Base-by-base conservation (phyloP, 2,113 vertebrate species). In the Otis tarda region DNA sequence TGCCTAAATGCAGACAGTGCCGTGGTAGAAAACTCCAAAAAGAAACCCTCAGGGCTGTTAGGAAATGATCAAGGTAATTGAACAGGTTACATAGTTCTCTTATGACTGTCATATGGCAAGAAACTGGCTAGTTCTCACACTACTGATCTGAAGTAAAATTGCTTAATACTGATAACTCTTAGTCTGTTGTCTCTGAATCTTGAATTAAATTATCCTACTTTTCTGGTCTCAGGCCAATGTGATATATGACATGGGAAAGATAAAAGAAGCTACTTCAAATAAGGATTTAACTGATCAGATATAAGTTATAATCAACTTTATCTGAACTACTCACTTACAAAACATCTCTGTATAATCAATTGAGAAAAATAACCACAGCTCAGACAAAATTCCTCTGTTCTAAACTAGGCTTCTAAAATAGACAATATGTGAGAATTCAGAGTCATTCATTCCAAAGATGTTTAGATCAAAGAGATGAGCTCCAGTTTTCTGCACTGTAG, bases 251-350 rank as follows among this genome's bases (percentile, higher is more conserved):
- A 85, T 0, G 0, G 49, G 75, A 79, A 91, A 95, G 61, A 93
- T 63, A 87, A 87, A 94, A 91, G n/a, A 47, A 87, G 6, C 2
- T 87, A 43, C 41, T 90, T 85, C 75, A 79, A 79, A 79, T 43
- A 73, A 86, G 21, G 52, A 45, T 74, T 89, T 95, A 91, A 25
- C 15, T 89, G 75, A 75, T 91, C 74, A 91, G 67, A 85, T 87
- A 24, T 30, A 82, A 93, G 33, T 93, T 91, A 91, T 61, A 93
- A 94, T 78, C 55, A 91, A 89, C 55, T 93, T 93, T 84, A 89
- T 91, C 57, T 68, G 43, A 86, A 68, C 22, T 47, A 35, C 39
- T 95, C 28, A 50, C 27, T 96, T 86, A 50, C 31, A 89, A 84
- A 63, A 60, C 9, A 31, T 64, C 3, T 11, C 14, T n/a, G 4